phyloP scores from a whole-genome alignment of 2,888 invertebrate species.

The Harmothoe impar region DNA sequence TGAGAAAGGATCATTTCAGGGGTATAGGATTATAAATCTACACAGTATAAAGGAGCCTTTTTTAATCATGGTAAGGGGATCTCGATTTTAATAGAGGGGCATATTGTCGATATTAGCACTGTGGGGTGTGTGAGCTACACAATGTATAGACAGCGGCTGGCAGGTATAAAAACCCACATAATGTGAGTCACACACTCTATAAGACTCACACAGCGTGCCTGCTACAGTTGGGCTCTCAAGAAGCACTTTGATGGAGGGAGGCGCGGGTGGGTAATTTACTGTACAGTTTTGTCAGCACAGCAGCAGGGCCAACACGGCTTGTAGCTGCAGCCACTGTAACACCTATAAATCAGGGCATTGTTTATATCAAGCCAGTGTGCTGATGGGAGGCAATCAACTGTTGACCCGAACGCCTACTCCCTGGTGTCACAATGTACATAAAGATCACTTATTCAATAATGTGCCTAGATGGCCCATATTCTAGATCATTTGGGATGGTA shows the following conservation, averaged over 20 bases:
- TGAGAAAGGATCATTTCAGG: no score
- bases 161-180: not conserved
- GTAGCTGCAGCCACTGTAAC: conserved; percentile 1
- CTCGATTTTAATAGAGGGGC: not conserved
- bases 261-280: conserved; percentile 38
- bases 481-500: not conserved
- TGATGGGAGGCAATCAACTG: conserved; percentile 50
- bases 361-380: conserved; percentile 31
- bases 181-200: conserved; percentile 19
- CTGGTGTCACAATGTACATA: not conserved
- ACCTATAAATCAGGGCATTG: conserved; percentile 45
- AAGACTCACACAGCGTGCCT: not conserved
- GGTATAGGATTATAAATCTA: no score
- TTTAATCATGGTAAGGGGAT: no score
- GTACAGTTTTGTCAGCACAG: conserved; percentile 20
- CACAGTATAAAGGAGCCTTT: no score
- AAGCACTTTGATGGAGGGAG: conserved; percentile 16
- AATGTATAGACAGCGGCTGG: not conserved
- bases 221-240: not conserved
- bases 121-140: not conserved
- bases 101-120: not conserved
- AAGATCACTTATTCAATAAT: not conserved
- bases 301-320: not conserved
- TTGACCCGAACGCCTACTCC: not conserved
- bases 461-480: not conserved